Percentiles rank a stretch among this genome's conserved stretches.
These are phyloP conservation scores for Dryococelus australis DNA, from an alignment of 2,888 invertebrate species.

Conservation along the genomic window DNA sequence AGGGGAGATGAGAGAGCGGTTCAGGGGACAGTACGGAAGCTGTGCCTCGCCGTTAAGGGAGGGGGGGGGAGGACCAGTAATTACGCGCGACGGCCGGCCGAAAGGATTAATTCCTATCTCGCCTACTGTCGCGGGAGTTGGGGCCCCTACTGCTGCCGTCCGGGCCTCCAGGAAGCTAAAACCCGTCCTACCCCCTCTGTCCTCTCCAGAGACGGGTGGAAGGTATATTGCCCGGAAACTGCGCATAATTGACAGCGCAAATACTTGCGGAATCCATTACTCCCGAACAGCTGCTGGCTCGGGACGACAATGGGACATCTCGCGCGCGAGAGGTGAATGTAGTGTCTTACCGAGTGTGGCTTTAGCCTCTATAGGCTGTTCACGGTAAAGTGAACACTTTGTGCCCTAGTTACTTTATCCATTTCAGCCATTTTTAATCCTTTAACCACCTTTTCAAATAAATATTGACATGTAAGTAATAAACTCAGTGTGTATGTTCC, in stretches of 20 bases:
- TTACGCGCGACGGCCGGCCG: neutral
- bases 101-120: constrained; percentile 20
- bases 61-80: neutral
- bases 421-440: too few relatives aligned
- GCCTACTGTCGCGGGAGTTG: neutral
- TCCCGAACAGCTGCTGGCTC: neutral
- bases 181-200: too few relatives aligned
- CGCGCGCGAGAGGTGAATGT: too few relatives aligned
- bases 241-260: constrained; percentile 25
- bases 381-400: too few relatives aligned
- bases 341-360: too few relatives aligned
- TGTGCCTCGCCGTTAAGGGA: neutral
- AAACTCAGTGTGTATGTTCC: too few relatives aligned
- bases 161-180: too few relatives aligned
- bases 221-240: constrained; percentile 28
- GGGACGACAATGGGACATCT: too few relatives aligned
- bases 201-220: neutral
- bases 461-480: too few relatives aligned
- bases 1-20: neutral
- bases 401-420: too few relatives aligned
- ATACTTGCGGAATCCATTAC: constrained; percentile 29
- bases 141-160: neutral
- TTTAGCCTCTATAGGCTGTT: too few relatives aligned
- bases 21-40: neutral
- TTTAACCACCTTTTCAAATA: too few relatives aligned